phyloP scores from a whole-genome alignment of 2,888 invertebrate species.

The Gari tellinella region DNA sequence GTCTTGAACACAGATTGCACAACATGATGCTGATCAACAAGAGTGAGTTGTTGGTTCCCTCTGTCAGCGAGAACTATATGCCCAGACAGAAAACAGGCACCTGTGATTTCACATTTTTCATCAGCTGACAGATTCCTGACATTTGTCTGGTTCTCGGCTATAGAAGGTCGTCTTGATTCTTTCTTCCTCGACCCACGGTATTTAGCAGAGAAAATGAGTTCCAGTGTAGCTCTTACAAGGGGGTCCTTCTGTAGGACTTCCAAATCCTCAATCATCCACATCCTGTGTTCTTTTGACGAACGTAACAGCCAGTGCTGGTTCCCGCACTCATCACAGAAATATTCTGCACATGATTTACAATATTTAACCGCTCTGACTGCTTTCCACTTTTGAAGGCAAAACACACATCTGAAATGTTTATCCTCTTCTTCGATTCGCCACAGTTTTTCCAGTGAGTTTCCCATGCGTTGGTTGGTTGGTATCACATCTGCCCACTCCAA shows the following conservation, averaged over 20 bases:
- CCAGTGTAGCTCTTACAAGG: conserved; percentile 24
- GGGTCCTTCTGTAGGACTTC: conserved; percentile 35
- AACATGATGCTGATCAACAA: conserved; percentile 33
- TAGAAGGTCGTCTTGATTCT: background rate
- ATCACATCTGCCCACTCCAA: conserved; percentile 37
- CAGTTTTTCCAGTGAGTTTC: conserved; percentile 34
- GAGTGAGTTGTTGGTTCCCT: conserved; percentile 37
- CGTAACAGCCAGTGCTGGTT: conserved; percentile 52
- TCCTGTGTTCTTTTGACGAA: conserved; percentile 43
- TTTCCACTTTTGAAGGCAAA: conserved; percentile 40
- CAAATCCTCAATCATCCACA: conserved; percentile 41
- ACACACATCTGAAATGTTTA: conserved; percentile 13
- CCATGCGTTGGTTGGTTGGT: conserved; percentile 25
- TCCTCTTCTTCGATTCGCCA: conserved; percentile 8
- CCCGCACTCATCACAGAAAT: conserved; percentile 56
- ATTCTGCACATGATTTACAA: conserved; percentile 54
- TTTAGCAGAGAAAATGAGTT: conserved; percentile 33
- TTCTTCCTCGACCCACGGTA: background rate
- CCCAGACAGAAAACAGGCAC: conserved; percentile 29
- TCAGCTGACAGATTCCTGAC: conserved; percentile 6
- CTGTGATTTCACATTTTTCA: conserved; percentile 29
- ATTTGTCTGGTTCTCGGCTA: background rate
- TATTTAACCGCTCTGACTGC: conserved; percentile 32
- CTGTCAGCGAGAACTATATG: conserved; percentile 31
- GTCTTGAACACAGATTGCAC: conserved; percentile 9